phyloP scores from a whole-genome alignment of 2,888 invertebrate species.

The Hypercompe scribonia region DNA sequence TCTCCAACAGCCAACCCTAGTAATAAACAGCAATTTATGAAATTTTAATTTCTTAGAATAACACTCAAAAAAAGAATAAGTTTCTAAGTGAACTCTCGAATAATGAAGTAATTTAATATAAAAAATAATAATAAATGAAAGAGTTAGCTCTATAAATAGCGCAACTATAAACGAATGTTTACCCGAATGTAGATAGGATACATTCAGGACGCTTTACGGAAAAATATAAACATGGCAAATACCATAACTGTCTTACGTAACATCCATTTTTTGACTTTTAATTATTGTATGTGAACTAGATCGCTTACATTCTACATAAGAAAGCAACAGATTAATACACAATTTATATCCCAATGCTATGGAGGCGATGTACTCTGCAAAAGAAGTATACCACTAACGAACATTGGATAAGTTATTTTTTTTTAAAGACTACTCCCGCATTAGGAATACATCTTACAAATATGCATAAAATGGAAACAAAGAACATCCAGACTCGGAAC shows the following conservation, averaged over 20 bases:
- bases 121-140: no score
- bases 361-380: slow-evolving; percentile 75
- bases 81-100: no score
- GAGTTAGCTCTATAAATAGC: no score
- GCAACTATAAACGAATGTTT: no score
- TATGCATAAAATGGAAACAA: no score
- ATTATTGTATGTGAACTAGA: slow-evolving; percentile 78
- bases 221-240: not conserved
- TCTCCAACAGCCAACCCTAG: slow-evolving; percentile 90
- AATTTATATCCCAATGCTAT: slow-evolving; percentile 82
- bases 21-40: not conserved
- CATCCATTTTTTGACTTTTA: not conserved
- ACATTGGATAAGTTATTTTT: slow-evolving; percentile 73
- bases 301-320: slow-evolving; percentile 73
- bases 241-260: not conserved
- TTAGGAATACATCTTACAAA: no score
- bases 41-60: not conserved
- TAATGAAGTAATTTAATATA: no score
- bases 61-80: no score
- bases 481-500: no score
- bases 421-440: no score
- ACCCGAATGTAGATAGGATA: not conserved
- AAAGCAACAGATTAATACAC: slow-evolving; percentile 78
- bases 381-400: slow-evolving; percentile 79
- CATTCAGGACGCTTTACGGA: not conserved